A percentile compares a stretch with the other conserved stretches of the same genome.
phyloP scores from a whole-genome alignment of 2,888 invertebrate genomes.

The Agelastica alni region DNA sequence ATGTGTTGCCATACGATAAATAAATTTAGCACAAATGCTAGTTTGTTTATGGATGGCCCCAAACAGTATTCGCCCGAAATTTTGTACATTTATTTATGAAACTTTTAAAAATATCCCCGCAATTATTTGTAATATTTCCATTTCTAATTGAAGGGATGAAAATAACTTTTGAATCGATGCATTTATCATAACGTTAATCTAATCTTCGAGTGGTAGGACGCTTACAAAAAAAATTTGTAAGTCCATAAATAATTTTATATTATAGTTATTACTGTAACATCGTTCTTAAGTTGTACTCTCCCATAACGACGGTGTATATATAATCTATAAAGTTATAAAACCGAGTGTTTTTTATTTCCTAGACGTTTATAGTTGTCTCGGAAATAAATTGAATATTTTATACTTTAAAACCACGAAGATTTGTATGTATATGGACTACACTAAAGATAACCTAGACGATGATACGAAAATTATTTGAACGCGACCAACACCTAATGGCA shows the following conservation, averaged over 20 bases:
- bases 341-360: conserved; percentile 27
- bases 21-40: no score
- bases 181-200: no score
- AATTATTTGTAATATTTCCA: no score
- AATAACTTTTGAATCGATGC: no score
- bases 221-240: conserved; percentile 10
- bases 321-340: conserved; percentile 29
- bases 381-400: conserved; percentile 29
- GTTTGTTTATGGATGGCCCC: no score
- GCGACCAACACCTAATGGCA: conserved; percentile 1
- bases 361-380: conserved; percentile 30
- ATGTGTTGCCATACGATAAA: no score
- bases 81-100: no score
- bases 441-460: conserved; percentile 24
- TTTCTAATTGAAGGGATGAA: no score
- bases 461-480: conserved; percentile 30
- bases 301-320: conserved; percentile 22
- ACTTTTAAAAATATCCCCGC: no score
- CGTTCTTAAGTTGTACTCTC: conserved; percentile 10
- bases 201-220: no score
- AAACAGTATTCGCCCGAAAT: no score
- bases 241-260: conserved; percentile 24
- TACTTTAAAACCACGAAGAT: conserved; percentile 22
- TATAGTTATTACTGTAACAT: conserved; percentile 25
- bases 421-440: conserved; percentile 24